phyloP scores from a whole-genome alignment of 1,140 invertebrate species.

The Oryzaephilus surinamensis region DNA sequence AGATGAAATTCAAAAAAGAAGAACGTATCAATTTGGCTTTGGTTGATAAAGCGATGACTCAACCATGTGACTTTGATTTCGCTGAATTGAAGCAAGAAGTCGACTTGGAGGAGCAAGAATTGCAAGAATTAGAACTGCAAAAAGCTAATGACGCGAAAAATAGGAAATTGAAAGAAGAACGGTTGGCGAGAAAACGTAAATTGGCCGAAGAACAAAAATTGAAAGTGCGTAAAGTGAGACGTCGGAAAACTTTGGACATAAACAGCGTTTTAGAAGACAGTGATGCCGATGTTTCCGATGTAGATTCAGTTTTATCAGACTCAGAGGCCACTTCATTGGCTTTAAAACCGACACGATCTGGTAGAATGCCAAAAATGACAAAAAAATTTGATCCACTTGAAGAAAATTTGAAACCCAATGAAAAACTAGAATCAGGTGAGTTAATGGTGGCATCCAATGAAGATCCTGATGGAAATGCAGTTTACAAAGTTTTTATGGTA shows the following conservation, averaged over 20 bases:
- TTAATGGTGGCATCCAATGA: conserved; percentile 35
- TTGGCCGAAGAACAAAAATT: conserved; percentile 1
- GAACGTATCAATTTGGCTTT: conserved; percentile 36
- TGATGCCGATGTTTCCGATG: conserved; percentile 18
- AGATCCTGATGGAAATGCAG: conserved; percentile 26
- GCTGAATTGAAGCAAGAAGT: conserved; percentile 37
- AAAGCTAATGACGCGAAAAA: conserved; percentile 15
- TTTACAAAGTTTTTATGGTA: conserved; percentile 39
- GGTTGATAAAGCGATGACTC: conserved; percentile 38
- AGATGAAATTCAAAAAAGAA: conserved; percentile 55
- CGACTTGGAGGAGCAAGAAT: conserved; percentile 29
- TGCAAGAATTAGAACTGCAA: conserved; percentile 18
- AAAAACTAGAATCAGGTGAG: conserved; percentile 25
- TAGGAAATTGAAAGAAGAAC: conserved; percentile 9
- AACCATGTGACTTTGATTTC: conserved; percentile 39
- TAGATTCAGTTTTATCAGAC: conserved; percentile 15
- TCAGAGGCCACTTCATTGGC: too few relatives aligned
- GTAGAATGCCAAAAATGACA: conserved; percentile 20
- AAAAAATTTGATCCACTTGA: conserved; percentile 5
- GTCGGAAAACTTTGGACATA: conserved; percentile 5
- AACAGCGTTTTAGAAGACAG: conserved; percentile 11
- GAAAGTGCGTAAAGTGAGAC: too few relatives aligned
- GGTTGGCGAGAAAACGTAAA: background rate
- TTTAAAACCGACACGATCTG: conserved; percentile 22
- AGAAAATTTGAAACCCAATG: too few relatives aligned